Percentiles rank a stretch among this genome's conserved stretches.
Evolutionary conservation across 2,113 vertebrate genomes (phyloP).

Genomic region (Tetrax tetrax): DNA sequence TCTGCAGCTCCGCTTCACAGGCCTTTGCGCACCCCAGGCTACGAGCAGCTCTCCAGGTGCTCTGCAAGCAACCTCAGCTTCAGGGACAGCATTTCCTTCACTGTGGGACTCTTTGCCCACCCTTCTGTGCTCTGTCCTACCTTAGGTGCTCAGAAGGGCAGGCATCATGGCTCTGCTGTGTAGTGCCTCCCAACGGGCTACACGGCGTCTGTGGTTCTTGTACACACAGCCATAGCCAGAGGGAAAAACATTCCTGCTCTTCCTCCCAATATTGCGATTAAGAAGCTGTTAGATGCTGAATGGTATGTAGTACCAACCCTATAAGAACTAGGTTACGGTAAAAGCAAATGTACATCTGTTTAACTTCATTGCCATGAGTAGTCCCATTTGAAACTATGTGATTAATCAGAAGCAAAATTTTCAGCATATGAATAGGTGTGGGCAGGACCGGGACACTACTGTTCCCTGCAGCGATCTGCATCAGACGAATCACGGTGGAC

Average conservation of each 20-base stretch:
- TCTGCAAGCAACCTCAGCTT: fast-evolving
- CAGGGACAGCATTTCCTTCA: not conserved
- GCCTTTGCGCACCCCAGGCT: not conserved
- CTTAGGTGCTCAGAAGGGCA: not conserved
- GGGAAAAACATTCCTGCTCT: not conserved
- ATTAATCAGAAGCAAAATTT: not conserved
- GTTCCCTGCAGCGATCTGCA: not conserved
- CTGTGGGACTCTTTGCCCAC: not conserved
- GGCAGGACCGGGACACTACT: not conserved
- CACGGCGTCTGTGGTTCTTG: not conserved
- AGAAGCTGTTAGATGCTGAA: not conserved
- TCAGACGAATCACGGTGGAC: fast-evolving
- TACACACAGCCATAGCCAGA: not conserved
- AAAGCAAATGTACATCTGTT: not conserved
- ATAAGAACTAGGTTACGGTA: not conserved
- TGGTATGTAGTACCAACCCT: not conserved
- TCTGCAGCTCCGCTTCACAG: fast-evolving
- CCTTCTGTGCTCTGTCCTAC: not conserved
- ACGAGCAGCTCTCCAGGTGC: not conserved
- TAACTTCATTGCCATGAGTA: not conserved
- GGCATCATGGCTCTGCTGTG: fast-evolving
- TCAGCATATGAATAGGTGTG: fast-evolving
- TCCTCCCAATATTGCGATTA: not conserved
- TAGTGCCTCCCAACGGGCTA: not conserved
- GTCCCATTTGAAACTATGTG: not conserved